phyloP scores from a whole-genome alignment of 2,888 invertebrate species.

The Drosophila siamana region DNA sequence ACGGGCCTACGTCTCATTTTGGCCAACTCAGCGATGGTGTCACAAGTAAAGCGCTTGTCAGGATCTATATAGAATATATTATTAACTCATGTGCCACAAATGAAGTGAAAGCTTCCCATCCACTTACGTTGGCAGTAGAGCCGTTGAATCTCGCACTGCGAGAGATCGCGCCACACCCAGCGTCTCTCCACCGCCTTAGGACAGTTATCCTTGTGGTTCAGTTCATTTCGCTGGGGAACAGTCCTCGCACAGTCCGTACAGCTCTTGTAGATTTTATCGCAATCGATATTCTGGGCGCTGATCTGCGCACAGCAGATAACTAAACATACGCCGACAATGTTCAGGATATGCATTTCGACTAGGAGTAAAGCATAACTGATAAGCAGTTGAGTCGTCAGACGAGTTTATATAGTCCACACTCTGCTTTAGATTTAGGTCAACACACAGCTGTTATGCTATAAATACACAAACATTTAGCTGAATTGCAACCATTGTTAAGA shows the following conservation, averaged over 20 bases:
- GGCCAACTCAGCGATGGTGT: constrained; percentile 26
- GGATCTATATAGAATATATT: constrained; percentile 18
- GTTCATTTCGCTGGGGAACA: not conserved
- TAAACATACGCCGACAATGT: constrained; percentile 31
- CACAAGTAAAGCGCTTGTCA: constrained; percentile 20
- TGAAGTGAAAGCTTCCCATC: too few species aligned
- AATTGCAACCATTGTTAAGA: not conserved
- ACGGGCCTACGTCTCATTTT: constrained; percentile 30
- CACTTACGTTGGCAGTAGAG: constrained; percentile 50
- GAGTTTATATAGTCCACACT: constrained; percentile 39
- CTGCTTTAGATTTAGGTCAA: not conserved
- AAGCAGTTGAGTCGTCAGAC: too few species aligned
- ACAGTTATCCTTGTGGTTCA: constrained; percentile 35
- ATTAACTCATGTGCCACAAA: not conserved
- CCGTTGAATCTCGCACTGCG: constrained; percentile 39
- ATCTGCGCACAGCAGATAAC: constrained; percentile 15
- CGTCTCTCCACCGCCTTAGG: not conserved
- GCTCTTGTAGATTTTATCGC: constrained; percentile 23
- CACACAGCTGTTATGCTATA: constrained; percentile 20
- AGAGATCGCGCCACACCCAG: constrained; percentile 41
- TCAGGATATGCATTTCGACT: constrained; percentile 35
- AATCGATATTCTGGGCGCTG: constrained; percentile 25
- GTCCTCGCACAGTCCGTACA: constrained; percentile 21
- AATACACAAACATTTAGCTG: not conserved
- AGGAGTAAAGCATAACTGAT: constrained; percentile 26